phyloP scores from a whole-genome alignment of 1,140 invertebrate genomes.

The Drosophila kohkoa region DNA sequence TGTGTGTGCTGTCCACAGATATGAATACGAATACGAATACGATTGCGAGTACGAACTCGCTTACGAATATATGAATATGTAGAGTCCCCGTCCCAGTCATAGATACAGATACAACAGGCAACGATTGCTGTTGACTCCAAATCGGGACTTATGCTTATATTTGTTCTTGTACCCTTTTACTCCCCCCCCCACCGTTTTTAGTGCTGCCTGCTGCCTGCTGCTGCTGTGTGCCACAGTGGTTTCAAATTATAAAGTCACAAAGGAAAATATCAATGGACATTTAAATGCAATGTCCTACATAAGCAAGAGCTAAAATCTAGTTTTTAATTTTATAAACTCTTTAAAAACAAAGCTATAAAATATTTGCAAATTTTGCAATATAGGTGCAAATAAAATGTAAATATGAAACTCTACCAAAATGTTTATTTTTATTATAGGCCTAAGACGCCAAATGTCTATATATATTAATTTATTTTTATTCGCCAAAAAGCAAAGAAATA shows the following conservation, averaged over 20 bases:
- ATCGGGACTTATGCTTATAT: conserved; percentile 68
- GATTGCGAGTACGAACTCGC: conserved; percentile 5
- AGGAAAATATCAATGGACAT: not conserved
- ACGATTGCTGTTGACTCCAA: conserved; percentile 48
- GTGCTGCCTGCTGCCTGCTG: not conserved
- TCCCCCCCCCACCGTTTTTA: conserved; percentile 25
- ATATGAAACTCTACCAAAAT: no score
- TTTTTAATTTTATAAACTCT: no score
- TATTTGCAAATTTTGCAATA: no score
- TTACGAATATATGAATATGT: conserved; percentile 44
- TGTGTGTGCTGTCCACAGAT: conserved; percentile 40
- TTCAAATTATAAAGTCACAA: not conserved
- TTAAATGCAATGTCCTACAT: not conserved
- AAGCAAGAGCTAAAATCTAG: not conserved
- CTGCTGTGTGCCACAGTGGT: conserved; percentile 31
- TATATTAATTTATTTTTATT: no score
- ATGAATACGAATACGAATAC: conserved; percentile 37
- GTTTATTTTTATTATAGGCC: no score
- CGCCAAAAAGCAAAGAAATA: no score
- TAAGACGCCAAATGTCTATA: no score
- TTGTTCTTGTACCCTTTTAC: conserved; percentile 58
- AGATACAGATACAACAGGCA: conserved; percentile 24
- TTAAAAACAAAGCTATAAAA: no score
- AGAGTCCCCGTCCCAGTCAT: conserved; percentile 11
- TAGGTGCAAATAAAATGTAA: no score